Percentiles rank a stretch among this genome's conserved stretches.
These are phyloP conservation scores for Diplazon laetatorius DNA, from an alignment of 2,888 invertebrate species.

Conservation along the genomic window DNA sequence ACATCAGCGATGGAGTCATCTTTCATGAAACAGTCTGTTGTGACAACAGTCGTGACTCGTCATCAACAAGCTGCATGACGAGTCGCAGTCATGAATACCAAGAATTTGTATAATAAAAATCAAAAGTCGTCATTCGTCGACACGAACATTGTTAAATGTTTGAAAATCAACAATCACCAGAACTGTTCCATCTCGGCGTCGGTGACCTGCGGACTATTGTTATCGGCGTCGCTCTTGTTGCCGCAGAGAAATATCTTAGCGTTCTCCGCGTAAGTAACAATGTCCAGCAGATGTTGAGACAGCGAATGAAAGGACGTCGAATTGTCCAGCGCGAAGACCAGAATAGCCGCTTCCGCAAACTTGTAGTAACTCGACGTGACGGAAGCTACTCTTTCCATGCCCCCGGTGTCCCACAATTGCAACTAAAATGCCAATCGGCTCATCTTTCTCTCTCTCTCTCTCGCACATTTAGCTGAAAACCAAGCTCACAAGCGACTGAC, in stretches of 20 bases:
- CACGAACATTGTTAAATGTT: neutral
- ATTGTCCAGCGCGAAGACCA: conserved; percentile 95
- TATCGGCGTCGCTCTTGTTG: conserved; percentile 93
- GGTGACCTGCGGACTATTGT: conserved; percentile 89
- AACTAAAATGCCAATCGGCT: conserved; percentile 84
- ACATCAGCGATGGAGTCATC: too few relatives aligned
- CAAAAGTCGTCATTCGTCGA: neutral
- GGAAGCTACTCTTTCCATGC: conserved; percentile 97
- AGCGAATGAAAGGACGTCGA: conserved; percentile 95
- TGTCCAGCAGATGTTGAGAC: conserved; percentile 96
- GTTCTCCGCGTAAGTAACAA: conserved; percentile 96
- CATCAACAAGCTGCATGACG: too few relatives aligned
- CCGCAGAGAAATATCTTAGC: conserved; percentile 97
- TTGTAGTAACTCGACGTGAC: conserved; percentile 98
- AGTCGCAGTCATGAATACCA: neutral
- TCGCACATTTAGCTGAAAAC: neutral
- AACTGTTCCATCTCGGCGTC: conserved; percentile 95
- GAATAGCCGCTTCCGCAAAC: conserved; percentile 96
- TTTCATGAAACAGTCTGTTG: too few relatives aligned
- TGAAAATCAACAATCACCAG: conserved; percentile 84
- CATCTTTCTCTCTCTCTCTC: neutral
- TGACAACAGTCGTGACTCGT: too few relatives aligned
- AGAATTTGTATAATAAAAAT: neutral
- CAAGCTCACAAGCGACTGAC: neutral
- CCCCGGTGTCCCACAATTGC: conserved; percentile 98